Evolutionary conservation across 2,113 vertebrate species (phyloP), one percentile per base, ranked within the genome.

Genomic region (Pterocles burchelli): DNA sequence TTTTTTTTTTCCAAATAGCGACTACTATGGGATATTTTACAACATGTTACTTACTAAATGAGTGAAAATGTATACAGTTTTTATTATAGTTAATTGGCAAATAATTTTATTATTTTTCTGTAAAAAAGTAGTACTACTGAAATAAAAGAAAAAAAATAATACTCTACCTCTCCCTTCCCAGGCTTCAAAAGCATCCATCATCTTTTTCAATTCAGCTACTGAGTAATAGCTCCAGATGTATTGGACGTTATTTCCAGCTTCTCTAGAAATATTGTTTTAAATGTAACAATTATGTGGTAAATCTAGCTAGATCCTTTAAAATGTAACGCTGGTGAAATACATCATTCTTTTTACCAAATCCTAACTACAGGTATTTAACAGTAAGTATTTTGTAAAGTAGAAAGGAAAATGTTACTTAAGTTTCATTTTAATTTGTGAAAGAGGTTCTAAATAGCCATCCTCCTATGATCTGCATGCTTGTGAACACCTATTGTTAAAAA

Each of bases 151-250:
- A 85, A 88, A 34, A 77, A 70, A 2, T 28, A 18, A 76, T 84
- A 88, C 76, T 67, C 11, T 97, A 98, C 98, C 98, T 98, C 93
- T 98, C 91, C 97, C 98, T 97, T 98, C 96, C 98, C 98, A 98
- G 70, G 95, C 73, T 41, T 97, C 78, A 3, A 98, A 98, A 80
- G 97, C 97, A 93, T 98, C 98, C 97, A 98, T 98, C 95, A 98
- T 97, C 91, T 96, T 97, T 94, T 97, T 98, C 96, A 98, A 36
- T 65, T 98, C 98, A 48, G 95, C 84, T 52, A 81, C 97, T 49
- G 98, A 98, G 80, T 98, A 98, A 88, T 98, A 98, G 92, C 98
- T 98, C 98, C 98, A 98, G 61, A 98, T 98, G 73, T 98, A 98
- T 9, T 98, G 98, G 55, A 98, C 45, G 8, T 98, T 98, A 95